Evolutionary conservation across 2,888 invertebrate species (phyloP).

Genomic region (Urechis unicinctus): DNA sequence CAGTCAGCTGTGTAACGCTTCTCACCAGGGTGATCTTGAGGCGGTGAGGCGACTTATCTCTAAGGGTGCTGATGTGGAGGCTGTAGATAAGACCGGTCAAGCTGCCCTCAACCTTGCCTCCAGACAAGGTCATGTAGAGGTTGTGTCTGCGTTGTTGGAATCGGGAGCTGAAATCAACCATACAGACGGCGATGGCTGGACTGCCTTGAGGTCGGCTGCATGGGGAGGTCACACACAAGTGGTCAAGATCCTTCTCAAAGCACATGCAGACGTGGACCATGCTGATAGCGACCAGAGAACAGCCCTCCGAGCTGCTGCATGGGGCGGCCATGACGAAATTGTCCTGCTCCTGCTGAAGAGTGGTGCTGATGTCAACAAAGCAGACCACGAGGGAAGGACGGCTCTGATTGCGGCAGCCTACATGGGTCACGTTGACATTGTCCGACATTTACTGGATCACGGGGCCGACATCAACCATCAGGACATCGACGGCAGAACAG

Average conservation of each 20-base stretch:
- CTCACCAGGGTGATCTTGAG: constrained; percentile 62
- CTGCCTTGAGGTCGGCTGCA: constrained; percentile 69
- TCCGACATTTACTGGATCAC: constrained; percentile 55
- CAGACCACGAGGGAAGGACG: constrained; percentile 53
- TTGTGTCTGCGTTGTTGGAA: constrained; percentile 52
- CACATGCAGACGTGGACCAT: constrained; percentile 40
- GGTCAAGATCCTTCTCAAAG: constrained; percentile 33
- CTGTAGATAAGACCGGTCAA: constrained; percentile 57
- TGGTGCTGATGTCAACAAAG: constrained; percentile 50
- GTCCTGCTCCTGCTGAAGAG: constrained; percentile 60
- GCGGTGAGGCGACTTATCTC: constrained; percentile 76
- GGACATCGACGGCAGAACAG: constrained; percentile 86
- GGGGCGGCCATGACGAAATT: constrained; percentile 55
- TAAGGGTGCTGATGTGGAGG: constrained; percentile 71
- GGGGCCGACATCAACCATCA: constrained; percentile 56
- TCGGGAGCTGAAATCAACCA: constrained; percentile 41
- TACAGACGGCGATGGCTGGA: constrained; percentile 53
- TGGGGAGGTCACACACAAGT: constrained; percentile 80
- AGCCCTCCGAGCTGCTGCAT: constrained; percentile 78
- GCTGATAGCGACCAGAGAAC: constrained; percentile 62
- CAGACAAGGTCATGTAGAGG: constrained; percentile 37
- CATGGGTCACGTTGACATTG: constrained; percentile 60
- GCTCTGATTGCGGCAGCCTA: constrained; percentile 64
- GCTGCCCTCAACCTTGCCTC: constrained; percentile 75
- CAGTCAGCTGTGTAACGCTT: constrained; percentile 67